phyloP scores from a whole-genome alignment of 1,140 invertebrate species.

The Himalopsyche phryganea region DNA sequence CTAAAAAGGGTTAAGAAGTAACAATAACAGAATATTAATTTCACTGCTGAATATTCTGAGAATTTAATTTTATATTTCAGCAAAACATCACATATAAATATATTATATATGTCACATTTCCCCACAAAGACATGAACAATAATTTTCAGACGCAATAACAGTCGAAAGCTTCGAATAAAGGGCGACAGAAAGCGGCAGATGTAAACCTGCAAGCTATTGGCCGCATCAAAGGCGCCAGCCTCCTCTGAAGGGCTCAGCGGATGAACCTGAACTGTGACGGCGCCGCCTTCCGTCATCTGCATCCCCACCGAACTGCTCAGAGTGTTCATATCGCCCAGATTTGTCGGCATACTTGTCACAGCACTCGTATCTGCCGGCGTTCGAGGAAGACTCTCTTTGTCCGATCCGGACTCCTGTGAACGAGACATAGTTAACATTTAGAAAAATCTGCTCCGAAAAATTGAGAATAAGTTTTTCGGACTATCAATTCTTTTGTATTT shows the following conservation, averaged over 20 bases:
- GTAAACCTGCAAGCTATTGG: constrained; percentile 34
- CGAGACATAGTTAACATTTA: no score
- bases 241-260: constrained; percentile 60
- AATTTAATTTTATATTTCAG: no score
- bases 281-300: constrained; percentile 38
- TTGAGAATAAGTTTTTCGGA: no score
- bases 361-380: constrained; percentile 55
- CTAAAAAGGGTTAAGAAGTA: no score
- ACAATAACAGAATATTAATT: no score
- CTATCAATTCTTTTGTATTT: no score
- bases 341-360: constrained; percentile 52
- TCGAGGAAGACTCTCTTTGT: constrained; percentile 63
- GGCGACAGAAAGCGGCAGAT: constrained; percentile 5
- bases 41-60: no score
- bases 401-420: constrained; percentile 46
- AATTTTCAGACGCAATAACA: neutral
- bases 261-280: constrained; percentile 53
- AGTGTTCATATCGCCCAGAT: neutral
- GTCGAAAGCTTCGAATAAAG: neutral
- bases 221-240: constrained; percentile 21
- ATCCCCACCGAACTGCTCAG: constrained; percentile 45
- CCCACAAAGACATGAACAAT: neutral
- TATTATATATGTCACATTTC: no score
- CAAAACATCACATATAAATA: no score
- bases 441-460: no score